phyloP scores from a whole-genome alignment of 2,113 vertebrate genomes.

The Carollia perspicillata region DNA sequence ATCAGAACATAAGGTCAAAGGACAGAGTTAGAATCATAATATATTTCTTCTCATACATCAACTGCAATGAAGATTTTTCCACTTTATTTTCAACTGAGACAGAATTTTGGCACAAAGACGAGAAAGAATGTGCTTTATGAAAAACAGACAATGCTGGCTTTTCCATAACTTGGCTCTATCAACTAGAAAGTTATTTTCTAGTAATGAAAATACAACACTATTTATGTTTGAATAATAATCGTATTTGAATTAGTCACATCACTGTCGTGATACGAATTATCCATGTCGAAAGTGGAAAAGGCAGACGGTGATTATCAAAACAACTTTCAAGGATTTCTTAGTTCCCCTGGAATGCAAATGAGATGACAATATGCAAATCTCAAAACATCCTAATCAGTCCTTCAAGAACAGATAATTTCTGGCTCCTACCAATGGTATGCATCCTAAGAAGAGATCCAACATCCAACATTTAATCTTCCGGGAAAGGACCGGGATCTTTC shows the following conservation, averaged over 20 bases:
- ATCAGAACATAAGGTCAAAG: constrained; percentile 45
- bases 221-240: constrained; percentile 52
- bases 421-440: neutral
- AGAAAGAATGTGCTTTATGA: constrained; percentile 69
- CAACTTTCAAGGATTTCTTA: neutral
- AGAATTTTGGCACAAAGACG: constrained; percentile 65
- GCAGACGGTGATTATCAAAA: neutral
- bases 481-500: neutral
- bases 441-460: neutral
- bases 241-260: constrained; percentile 32
- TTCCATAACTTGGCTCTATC: constrained; percentile 54
- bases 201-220: constrained; percentile 53
- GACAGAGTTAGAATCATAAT: constrained; percentile 1
- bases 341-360: neutral
- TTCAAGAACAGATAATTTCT: neutral
- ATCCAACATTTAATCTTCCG: neutral
- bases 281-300: neutral
- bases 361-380: constrained; percentile 26
- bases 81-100: constrained; percentile 65
- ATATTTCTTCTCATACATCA: constrained; percentile 55
- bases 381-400: neutral
- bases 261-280: neutral
- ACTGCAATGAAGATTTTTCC: constrained; percentile 64
- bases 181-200: constrained; percentile 59
- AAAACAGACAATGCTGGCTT: constrained; percentile 68